Base-by-base conservation (phyloP, 2,888 invertebrate genomes). In the Yponomeuta evonymella region DNA sequence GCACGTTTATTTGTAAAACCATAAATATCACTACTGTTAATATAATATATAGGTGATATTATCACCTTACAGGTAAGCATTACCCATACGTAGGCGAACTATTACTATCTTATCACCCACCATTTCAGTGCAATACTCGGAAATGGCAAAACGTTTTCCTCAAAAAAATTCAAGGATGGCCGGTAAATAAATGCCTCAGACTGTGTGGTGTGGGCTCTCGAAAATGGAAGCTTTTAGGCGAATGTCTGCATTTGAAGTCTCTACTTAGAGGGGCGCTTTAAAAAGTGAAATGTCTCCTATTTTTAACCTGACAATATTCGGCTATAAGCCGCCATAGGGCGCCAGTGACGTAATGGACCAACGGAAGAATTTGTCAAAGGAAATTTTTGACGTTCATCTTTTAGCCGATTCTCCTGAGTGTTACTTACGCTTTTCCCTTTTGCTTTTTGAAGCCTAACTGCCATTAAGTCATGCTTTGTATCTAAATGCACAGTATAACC, bases 221-320 rank as follows among this genome's bases (percentile, higher is more conserved):
- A 58, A 58, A 58, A 58, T 58, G 51, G 51, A 58, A 58, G 51
- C 51, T 58, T 58, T 58, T 58, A 58, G 51, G 12, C 51, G 51
- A 58, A 5, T 58, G 51, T 58, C 51, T 58, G 51, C 15, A 15
- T 58, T 15, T 58, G 51, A 58, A 58, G 51, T 12, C 15, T 58
- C 51, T 58, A 58, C 51, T 58, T 15, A 58, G 51, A 58, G 51
- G 8, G 51, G 51, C 12, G 51, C 51, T 58, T 58, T 58, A 58
- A 58, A 58, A 58, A 58, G 51, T 58, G 51, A 58, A 15, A 58
- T 58, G 51, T 15, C 51, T 58, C 15, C 51, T 58, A 58, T 58
- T 58, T 58, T 58, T 58, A 58, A 15, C 51, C 15, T 15, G 51
- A 58, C 51, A 58, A 58, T 15, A 15, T 15, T 58, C 43, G 5